Conservation (phyloP, 1,140 invertebrate genomes). For the Drosophila virilis region DNA sequence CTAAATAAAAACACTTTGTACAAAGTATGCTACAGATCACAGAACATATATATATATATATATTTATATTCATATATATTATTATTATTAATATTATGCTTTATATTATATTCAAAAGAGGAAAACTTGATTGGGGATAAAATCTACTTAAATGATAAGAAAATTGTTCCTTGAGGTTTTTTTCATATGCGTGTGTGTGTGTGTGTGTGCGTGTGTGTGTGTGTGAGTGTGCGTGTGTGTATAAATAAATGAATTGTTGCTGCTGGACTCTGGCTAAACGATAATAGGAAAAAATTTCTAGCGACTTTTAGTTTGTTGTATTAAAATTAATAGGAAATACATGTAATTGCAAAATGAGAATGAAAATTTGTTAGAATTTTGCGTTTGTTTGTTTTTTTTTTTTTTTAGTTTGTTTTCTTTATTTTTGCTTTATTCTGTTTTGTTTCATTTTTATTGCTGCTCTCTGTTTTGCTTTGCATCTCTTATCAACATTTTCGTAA, state of each 20-base stretch:
- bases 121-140: slow-evolving; percentile 48
- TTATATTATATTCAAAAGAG: slow-evolving; percentile 37
- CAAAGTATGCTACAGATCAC: slow-evolving; percentile 84
- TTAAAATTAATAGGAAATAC: slow-evolving; percentile 79
- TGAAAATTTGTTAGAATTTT: slow-evolving; percentile 53
- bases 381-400: slow-evolving; percentile 14
- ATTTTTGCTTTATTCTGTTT: slow-evolving; percentile 15
- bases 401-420: slow-evolving; percentile 33
- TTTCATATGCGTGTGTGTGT: slow-evolving; percentile 57
- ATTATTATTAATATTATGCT: slow-evolving; percentile 54
- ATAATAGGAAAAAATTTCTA: slow-evolving; percentile 74
- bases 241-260: slow-evolving; percentile 60
- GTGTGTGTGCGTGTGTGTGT: slow-evolving; percentile 37
- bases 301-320: slow-evolving; percentile 42
- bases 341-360: slow-evolving; percentile 44
- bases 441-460: slow-evolving; percentile 63
- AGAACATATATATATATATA: slow-evolving; percentile 83
- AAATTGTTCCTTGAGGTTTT: slow-evolving; percentile 73
- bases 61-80: slow-evolving; percentile 46
- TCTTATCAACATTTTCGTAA: slow-evolving; percentile 33
- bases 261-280: slow-evolving; percentile 57
- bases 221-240: slow-evolving; percentile 49
- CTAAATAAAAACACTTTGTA: slow-evolving; percentile 82
- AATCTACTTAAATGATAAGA: slow-evolving; percentile 39
- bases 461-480: slow-evolving; percentile 67